Percentiles rank a stretch among this genome's conserved stretches.
phyloP scores from a whole-genome alignment of 2,797 vertebrate species.

The Discoglossus pictus region DNA sequence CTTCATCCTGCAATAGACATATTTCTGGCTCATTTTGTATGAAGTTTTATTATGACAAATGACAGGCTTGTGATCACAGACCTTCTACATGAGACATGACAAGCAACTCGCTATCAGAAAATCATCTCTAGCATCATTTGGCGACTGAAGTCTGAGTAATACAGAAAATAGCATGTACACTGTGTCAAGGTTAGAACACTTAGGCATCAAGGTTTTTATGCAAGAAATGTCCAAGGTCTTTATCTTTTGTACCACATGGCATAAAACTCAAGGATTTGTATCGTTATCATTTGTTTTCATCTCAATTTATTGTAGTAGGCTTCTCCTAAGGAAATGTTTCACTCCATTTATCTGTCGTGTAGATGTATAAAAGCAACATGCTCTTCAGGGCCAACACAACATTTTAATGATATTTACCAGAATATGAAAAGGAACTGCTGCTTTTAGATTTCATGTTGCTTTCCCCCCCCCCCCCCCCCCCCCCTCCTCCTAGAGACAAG shows the following conservation, averaged over 20 bases:
- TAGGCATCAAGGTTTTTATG: constrained; percentile 16
- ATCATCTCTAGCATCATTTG: constrained; percentile 7
- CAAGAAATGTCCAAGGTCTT: constrained; percentile 22
- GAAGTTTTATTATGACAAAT: constrained; percentile 40
- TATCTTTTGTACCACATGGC: constrained; percentile 15
- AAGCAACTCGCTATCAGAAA: constrained; percentile 29
- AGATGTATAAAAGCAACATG: constrained; percentile 4
- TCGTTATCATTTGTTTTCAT: background rate
- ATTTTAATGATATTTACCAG: constrained; percentile 2
- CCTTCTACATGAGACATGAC: constrained; percentile 18
- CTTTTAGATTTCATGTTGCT: background rate
- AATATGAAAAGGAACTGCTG: background rate
- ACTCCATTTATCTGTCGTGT: constrained; percentile 18
- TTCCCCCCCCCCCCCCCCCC: too few relatives aligned
- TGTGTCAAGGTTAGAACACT: constrained; percentile 36
- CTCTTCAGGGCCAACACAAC: constrained; percentile 4
- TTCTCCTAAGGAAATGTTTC: background rate
- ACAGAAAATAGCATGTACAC: constrained; percentile 3
- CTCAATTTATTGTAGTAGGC: background rate
- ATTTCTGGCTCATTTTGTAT: constrained; percentile 18
- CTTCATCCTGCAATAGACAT: constrained; percentile 13
- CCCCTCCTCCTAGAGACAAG: too few relatives aligned
- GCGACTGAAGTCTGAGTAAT: constrained; percentile 13
- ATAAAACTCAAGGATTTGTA: constrained; percentile 18
- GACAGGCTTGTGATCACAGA: constrained; percentile 25